Conservation (phyloP, 2,888 invertebrate species). For the Neoascia interrupta region DNA sequence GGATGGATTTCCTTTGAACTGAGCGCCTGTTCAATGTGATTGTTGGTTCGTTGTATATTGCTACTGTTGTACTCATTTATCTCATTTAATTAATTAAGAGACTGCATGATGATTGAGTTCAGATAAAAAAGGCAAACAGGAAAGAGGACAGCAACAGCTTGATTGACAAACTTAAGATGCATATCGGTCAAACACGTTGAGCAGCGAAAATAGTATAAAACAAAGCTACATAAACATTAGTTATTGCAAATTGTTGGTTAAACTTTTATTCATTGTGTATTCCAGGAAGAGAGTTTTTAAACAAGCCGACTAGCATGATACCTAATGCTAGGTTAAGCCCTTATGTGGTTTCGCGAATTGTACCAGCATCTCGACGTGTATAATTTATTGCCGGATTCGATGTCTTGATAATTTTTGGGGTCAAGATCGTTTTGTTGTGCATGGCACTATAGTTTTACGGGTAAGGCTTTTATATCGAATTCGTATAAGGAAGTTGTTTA, state of each 20-base stretch:
- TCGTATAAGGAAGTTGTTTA: too few species aligned
- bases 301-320: too few species aligned
- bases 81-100: constrained; percentile 70
- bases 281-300: too few species aligned
- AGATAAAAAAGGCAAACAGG: constrained; percentile 42
- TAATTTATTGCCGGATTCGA: too few species aligned
- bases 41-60: constrained; percentile 28
- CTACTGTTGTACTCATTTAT: constrained; percentile 61
- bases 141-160: constrained; percentile 45
- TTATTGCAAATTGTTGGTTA: constrained; percentile 60
- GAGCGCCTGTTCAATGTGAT: constrained; percentile 33
- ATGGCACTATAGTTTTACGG: too few species aligned
- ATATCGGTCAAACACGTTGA: constrained; percentile 56
- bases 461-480: too few species aligned
- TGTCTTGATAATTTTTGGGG: too few species aligned
- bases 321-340: too few species aligned
- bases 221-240: constrained; percentile 36
- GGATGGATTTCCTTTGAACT: constrained; percentile 66
- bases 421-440: too few species aligned
- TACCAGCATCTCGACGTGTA: too few species aligned
- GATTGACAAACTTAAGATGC: constrained; percentile 68
- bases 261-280: too few species aligned
- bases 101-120: constrained; percentile 62
- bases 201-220: constrained; percentile 3
- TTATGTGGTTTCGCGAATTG: too few species aligned